These are phyloP conservation scores for Heliconius nattereri DNA, from an alignment of 1,140 invertebrate genomes.

Conservation along the genomic window DNA sequence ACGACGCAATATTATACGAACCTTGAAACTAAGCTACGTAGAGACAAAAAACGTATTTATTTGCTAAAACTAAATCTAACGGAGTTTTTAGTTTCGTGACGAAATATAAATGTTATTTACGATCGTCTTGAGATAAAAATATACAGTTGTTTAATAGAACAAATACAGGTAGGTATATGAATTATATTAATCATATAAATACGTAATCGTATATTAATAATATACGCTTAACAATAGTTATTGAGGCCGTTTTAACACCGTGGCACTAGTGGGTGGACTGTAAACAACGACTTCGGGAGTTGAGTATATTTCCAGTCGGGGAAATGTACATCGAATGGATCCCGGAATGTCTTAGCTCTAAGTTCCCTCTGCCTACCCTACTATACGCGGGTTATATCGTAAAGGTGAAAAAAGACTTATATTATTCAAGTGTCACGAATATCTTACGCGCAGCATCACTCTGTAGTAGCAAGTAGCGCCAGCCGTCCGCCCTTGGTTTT, in stretches of 20 bases:
- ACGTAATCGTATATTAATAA: too few species aligned
- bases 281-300: too few species aligned
- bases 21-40: conserved; percentile 49
- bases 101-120: neutral
- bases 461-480: conserved; percentile 45
- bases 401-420: neutral
- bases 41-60: conserved; percentile 45
- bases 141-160: neutral
- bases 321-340: too few species aligned
- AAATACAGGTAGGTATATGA: neutral
- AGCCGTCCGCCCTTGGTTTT: conserved; percentile 25
- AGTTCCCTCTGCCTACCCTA: too few species aligned
- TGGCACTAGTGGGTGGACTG: too few species aligned
- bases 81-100: conserved; percentile 28
- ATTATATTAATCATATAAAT: too few species aligned
- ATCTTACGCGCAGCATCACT: conserved; percentile 42
- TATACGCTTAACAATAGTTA: too few species aligned
- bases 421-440: conserved; percentile 16
- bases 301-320: too few species aligned
- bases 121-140: neutral
- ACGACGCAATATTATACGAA: conserved; percentile 50
- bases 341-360: too few species aligned
- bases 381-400: too few species aligned
- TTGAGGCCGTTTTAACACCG: too few species aligned
- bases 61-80: conserved; percentile 26